Conservation (phyloP, 2,113 vertebrate species). For the Cercopithecus mona region DNA sequence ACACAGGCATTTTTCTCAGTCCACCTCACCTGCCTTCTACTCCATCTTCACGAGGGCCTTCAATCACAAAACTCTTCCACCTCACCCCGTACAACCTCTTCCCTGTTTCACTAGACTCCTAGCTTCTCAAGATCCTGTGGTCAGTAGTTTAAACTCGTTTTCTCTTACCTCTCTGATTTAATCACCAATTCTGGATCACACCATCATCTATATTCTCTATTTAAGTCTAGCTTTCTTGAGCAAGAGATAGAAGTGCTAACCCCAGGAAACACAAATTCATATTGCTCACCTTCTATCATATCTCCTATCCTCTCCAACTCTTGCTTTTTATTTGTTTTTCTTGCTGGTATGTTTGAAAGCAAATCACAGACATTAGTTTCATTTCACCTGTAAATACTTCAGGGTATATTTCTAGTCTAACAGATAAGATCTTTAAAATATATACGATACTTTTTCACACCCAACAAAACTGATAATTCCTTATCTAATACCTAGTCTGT, state of each 20-base stretch:
- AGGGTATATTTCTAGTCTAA: not conserved
- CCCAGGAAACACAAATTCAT: not conserved
- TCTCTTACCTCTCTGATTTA: not conserved
- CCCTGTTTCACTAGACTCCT: not conserved
- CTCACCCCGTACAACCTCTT: not conserved
- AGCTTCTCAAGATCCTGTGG: not conserved
- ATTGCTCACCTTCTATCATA: not conserved
- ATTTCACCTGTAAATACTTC: slow-evolving; percentile 31
- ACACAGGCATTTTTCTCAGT: not conserved
- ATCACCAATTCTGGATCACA: not conserved
- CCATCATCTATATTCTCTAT: not conserved
- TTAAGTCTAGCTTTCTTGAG: not conserved
- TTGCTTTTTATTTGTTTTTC: not conserved
- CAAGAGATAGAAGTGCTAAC: not conserved
- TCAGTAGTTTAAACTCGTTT: not conserved
- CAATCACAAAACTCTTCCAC: not conserved
- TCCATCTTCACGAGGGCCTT: not conserved
- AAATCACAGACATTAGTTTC: not conserved
- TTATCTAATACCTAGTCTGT: not conserved
- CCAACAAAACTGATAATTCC: slow-evolving; percentile 11
- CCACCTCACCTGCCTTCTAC: not conserved
- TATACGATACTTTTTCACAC: not conserved
- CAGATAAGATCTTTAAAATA: slow-evolving; percentile 1
- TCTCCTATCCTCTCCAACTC: not conserved
- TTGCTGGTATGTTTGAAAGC: slow-evolving; percentile 5